Evolutionary conservation across 1,140 invertebrate genomes (phyloP), one percentile per base, ranked within the genome.

Genomic region (Mactra quadrangularis): DNA sequence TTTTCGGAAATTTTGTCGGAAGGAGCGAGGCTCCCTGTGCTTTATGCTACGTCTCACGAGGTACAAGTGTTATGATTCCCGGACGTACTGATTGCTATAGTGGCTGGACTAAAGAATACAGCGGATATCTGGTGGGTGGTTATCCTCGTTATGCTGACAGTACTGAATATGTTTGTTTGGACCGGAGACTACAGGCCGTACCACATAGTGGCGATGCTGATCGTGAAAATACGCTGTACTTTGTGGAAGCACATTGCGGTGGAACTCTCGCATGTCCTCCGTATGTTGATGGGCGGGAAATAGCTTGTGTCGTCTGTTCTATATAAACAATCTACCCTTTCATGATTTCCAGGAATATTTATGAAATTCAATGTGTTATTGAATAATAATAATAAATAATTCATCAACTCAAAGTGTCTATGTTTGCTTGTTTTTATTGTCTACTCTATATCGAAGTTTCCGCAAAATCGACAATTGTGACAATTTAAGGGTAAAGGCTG

Each of bases 101-200:
- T 17, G 83, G 83, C n/a, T 84, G 83, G 83, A 84, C 70, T 13
- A 64, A 59, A 68, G 76, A 84, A 57, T 84, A 84, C 31, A 72
- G 60, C 25, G 83, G 83, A 0, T 84, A 84, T 47, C 25, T 84
- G 13, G 77, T 84, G 19, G 60, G 62, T 33, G 68, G 29, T n/a
- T 68, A n/a, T 35, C 13, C 22, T 6, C 6, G 35, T 13, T 57
- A 84, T 31, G 17, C 38, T 19, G 45, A 64, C 7, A 9, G 52
- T 0, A 66, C 76, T 4, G 83, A 84, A 27, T 84, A 72, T 50
- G 59, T 84, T 27, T 84, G 83, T 52, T 31, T 81, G 15, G 62
- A 85, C 38, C 15, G 62, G 3, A 11, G 62, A 35, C 76, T 60
- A 38, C 60, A 78, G 35, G 38, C 57, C 7, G 62, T 78, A 1